Percentiles rank a stretch among this genome's conserved stretches.
Evolutionary conservation across 2,113 vertebrate species (phyloP).

Genomic region (Candoia aspera): DNA sequence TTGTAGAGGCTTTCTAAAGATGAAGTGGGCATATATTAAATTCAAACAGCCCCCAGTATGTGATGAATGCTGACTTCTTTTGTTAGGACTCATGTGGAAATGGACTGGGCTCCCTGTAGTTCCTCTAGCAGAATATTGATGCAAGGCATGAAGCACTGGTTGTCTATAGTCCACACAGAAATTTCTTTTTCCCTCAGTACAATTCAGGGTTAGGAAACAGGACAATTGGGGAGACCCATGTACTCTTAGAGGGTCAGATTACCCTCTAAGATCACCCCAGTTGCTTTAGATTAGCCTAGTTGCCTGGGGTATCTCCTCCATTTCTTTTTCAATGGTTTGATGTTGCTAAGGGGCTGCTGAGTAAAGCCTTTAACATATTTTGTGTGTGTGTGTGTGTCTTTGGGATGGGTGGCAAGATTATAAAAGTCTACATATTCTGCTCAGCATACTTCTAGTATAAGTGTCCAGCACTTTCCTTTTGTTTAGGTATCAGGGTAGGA

Average conservation of each 20-base stretch:
- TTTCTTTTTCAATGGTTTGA: neutral
- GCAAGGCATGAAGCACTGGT: neutral
- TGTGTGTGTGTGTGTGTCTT: too few species aligned
- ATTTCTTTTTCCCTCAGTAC: neutral
- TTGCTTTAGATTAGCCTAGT: neutral
- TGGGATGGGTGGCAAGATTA: neutral
- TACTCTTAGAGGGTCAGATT: neutral
- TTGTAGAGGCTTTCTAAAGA: neutral
- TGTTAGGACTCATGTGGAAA: neutral
- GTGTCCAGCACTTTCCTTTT: neutral
- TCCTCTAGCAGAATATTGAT: neutral
- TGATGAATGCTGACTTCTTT: neutral
- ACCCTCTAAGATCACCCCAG: neutral
- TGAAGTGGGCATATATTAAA: neutral
- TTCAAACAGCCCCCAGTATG: neutral
- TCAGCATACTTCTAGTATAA: neutral
- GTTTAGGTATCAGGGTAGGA: neutral
- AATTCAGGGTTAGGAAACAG: neutral
- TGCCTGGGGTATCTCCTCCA: neutral
- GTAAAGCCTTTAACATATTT: neutral
- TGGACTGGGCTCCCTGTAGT: neutral
- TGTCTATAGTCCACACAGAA: neutral
- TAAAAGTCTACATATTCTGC: neutral
- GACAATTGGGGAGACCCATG: neutral
- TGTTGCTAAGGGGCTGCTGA: neutral